Evolutionary conservation across 2,113 vertebrate species (phyloP).

Genomic region (Carlito syrichta): DNA sequence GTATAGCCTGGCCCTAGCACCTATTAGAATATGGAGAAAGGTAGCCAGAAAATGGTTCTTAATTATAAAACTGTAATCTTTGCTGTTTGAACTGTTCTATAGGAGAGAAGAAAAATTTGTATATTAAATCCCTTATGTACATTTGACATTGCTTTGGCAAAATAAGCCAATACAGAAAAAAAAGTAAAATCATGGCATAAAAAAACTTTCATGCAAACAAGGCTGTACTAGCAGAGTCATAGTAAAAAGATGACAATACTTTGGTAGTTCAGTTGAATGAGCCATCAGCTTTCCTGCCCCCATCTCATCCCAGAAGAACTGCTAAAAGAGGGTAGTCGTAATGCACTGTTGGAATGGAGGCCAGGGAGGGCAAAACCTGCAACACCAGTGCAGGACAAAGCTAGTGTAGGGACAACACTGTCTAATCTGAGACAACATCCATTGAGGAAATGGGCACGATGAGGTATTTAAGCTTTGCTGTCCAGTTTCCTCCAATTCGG

Average conservation of each 20-base stretch:
- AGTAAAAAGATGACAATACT: neutral
- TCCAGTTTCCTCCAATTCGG: too few relatives aligned
- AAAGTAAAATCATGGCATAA: neutral
- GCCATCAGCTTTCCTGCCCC: neutral
- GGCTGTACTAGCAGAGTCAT: neutral
- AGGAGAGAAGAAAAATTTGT: neutral
- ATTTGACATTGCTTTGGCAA: neutral
- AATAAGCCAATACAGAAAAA: neutral
- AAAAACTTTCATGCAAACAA: neutral
- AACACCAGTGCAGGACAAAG: too few relatives aligned
- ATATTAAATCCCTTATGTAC: neutral
- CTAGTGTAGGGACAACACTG: too few relatives aligned
- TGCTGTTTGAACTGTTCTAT: neutral
- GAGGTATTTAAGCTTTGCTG: too few relatives aligned
- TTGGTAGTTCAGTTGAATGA: neutral
- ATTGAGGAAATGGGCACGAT: too few relatives aligned
- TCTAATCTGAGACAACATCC: too few relatives aligned
- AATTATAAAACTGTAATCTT: neutral
- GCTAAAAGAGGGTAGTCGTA: too few relatives aligned
- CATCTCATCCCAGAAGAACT: too few relatives aligned
- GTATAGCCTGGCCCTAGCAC: neutral
- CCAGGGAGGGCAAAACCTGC: too few relatives aligned
- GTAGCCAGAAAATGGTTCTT: neutral
- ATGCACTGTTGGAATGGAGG: too few relatives aligned
- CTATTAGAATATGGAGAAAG: neutral